phyloP scores from a whole-genome alignment of 2,113 vertebrate genomes.

The Hyaena hyaena region DNA sequence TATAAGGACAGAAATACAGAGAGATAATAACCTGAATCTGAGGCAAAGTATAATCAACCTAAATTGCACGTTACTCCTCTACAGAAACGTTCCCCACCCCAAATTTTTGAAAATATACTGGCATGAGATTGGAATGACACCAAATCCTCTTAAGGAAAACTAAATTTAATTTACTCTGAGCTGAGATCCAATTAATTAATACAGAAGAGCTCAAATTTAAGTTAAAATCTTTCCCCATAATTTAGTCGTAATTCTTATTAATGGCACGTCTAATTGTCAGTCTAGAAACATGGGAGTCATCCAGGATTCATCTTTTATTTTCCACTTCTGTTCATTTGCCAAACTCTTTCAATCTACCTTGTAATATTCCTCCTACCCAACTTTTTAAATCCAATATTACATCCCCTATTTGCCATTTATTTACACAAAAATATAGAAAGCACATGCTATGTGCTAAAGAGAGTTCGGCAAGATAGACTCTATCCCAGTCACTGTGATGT shows the following conservation, averaged over 20 bases:
- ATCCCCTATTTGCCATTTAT: neutral
- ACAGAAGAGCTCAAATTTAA: neutral
- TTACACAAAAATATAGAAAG: neutral
- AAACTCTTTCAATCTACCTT: neutral
- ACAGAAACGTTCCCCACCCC: neutral
- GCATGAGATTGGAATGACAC: neutral
- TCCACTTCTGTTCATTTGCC: neutral
- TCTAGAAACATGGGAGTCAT: neutral
- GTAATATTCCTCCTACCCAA: neutral
- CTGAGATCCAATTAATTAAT: neutral
- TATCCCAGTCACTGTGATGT: neutral
- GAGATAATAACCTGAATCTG: neutral
- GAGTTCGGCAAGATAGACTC: neutral
- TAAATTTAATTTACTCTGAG: slow-evolving; percentile 4
- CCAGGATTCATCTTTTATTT: neutral
- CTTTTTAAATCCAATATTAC: neutral
- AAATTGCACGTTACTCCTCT: neutral
- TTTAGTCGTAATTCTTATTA: neutral
- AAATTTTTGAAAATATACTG: neutral
- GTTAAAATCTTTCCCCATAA: neutral
- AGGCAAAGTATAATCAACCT: neutral
- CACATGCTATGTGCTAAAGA: neutral
- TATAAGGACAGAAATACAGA: neutral
- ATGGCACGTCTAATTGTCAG: neutral
- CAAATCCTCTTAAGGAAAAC: neutral